phyloP scores from a whole-genome alignment of 2,888 invertebrate species.

The Acrobasis suavella region DNA sequence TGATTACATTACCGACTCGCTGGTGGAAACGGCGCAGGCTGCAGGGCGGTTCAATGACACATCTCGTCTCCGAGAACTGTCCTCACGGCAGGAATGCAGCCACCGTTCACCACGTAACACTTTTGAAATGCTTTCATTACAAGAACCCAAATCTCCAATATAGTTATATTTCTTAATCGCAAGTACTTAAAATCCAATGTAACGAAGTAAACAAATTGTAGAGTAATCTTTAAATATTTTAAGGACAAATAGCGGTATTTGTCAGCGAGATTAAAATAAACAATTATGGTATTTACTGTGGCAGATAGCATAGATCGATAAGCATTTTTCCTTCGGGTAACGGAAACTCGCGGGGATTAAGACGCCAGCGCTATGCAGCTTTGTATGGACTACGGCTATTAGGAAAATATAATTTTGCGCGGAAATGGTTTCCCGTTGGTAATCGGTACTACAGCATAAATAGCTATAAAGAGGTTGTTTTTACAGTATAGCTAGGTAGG shows the following conservation, averaged over 20 bases:
- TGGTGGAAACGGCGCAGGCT: slow-evolving; percentile 63
- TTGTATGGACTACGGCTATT: slow-evolving; percentile 31
- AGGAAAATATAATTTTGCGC: slow-evolving; percentile 40
- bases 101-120: slow-evolving; percentile 47
- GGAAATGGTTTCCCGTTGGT: slow-evolving; percentile 37
- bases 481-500: background rate
- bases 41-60: slow-evolving; percentile 73
- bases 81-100: slow-evolving; percentile 62
- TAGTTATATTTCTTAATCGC: background rate
- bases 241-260: background rate
- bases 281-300: background rate
- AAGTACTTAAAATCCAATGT: background rate
- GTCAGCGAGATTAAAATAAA: background rate
- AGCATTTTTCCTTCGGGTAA: background rate
- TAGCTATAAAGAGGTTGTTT: slow-evolving; percentile 17
- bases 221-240: background rate
- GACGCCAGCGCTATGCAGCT: background rate
- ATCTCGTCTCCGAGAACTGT: slow-evolving; percentile 52
- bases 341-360: slow-evolving; percentile 14
- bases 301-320: slow-evolving; percentile 8
- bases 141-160: background rate
- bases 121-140: slow-evolving; percentile 23
- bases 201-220: background rate
- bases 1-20: slow-evolving; percentile 64
- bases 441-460: slow-evolving; percentile 17